These are phyloP conservation scores for Hydra vulgaris DNA, from an alignment of 30 jellyfish, hydroid and myxozoan genomes.

Conservation along the genomic window DNA sequence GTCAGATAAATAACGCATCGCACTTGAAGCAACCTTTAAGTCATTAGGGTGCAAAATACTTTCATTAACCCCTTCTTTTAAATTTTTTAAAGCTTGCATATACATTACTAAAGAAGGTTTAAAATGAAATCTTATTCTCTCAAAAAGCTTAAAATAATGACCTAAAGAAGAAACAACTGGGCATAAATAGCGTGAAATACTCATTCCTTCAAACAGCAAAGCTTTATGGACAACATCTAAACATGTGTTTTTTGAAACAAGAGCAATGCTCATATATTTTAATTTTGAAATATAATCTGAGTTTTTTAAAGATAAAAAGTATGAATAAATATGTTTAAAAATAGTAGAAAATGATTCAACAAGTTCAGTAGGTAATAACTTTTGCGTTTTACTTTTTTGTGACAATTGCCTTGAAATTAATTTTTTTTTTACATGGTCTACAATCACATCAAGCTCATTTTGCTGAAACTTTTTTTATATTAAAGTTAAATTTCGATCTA, in stretches of 20 bases:
- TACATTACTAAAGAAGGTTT: conserved; percentile 20
- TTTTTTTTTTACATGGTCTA: no score
- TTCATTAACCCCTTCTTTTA: neutral
- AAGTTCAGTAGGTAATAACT: no score
- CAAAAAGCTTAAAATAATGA: conserved; percentile 21
- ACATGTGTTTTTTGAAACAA: conserved; percentile 2
- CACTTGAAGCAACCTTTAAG: neutral
- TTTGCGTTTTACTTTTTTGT: no score
- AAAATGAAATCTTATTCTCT: conserved; percentile 23
- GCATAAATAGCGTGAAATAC: conserved; percentile 37
- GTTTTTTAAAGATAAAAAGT: no score
- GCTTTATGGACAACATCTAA: conserved; percentile 26
- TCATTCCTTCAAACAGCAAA: conserved; percentile 1
- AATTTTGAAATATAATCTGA: neutral
- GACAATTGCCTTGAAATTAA: no score
- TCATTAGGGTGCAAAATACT: conserved; percentile 33
- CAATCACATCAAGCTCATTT: no score
- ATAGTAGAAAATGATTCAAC: no score
- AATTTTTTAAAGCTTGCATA: conserved; percentile 9
- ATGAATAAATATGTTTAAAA: neutral
- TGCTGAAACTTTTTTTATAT: no score
- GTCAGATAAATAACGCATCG: neutral
- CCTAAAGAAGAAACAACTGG: conserved; percentile 18
- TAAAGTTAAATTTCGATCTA: no score
- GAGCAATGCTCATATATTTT: neutral